Evolutionary conservation across 1,140 invertebrate genomes (phyloP).

Genomic region (Eumeta japonica): DNA sequence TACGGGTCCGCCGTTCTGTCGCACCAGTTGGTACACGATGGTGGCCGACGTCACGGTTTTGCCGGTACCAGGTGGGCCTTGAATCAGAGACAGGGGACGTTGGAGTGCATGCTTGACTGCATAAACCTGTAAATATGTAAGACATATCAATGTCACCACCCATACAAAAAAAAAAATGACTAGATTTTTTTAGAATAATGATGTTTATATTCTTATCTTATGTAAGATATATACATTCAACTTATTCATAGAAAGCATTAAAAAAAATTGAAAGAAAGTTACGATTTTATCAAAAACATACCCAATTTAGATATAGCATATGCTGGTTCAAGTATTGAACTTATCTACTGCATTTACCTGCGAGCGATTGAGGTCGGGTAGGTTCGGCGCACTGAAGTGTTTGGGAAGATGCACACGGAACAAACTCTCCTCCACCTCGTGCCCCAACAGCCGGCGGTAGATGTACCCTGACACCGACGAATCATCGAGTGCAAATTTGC

Average conservation of each 20-base stretch:
- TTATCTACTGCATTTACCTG: constrained; percentile 56
- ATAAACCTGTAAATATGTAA: constrained; percentile 68
- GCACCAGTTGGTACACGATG: constrained; percentile 97
- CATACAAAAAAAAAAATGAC: constrained; percentile 13
- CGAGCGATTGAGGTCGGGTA: constrained; percentile 96
- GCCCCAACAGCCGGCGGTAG: constrained; percentile 93
- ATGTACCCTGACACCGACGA: constrained; percentile 96
- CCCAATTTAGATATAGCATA: no score
- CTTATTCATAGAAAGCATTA: no score
- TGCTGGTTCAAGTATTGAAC: no score
- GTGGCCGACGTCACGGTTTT: constrained; percentile 99
- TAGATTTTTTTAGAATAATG: no score
- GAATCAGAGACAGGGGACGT: constrained; percentile 94
- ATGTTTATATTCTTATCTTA: no score
- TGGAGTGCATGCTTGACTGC: constrained; percentile 99
- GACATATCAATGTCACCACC: constrained; percentile 5
- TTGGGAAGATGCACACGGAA: constrained; percentile 90
- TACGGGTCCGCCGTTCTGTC: constrained; percentile 91
- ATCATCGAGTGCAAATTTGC: constrained; percentile 96
- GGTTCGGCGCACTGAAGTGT: constrained; percentile 93
- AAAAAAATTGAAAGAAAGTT: no score
- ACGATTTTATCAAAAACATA: no score
- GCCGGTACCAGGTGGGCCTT: constrained; percentile 92
- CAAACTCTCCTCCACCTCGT: constrained; percentile 94
- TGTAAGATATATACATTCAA: no score